Conservation (phyloP, 2,797 vertebrate genomes). For the Lithobates sylvaticus region DNA sequence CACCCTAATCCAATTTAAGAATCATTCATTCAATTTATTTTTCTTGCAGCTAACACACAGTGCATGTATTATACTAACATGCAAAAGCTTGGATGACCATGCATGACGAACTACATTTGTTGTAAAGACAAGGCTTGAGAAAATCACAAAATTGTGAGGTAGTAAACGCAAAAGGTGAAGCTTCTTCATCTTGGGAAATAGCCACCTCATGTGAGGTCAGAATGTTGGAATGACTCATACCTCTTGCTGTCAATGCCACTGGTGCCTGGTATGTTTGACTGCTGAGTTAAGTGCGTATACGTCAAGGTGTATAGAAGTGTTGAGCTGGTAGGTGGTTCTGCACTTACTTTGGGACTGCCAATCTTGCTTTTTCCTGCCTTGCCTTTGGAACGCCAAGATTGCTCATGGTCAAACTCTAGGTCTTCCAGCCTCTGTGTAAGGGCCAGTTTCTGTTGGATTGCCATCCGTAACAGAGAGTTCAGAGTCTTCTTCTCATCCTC, state of each 20-base stretch:
- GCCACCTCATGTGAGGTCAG: constrained; percentile 74
- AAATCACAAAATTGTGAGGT: not conserved
- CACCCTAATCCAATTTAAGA: not conserved
- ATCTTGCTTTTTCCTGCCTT: constrained; percentile 93
- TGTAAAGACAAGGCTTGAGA: not conserved
- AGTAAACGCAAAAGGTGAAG: not conserved
- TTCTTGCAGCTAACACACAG: not conserved
- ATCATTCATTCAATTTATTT: too few species aligned
- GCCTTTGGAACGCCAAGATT: constrained; percentile 88
- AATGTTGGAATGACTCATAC: constrained; percentile 78
- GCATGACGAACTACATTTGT: not conserved
- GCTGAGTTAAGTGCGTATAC: constrained; percentile 85
- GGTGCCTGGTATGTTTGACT: constrained; percentile 81
- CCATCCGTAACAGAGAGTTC: constrained; percentile 96
- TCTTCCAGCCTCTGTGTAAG: constrained; percentile 96
- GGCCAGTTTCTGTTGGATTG: constrained; percentile 98
- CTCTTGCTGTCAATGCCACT: constrained; percentile 89
- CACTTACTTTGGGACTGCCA: constrained; percentile 98
- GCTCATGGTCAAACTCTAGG: constrained; percentile 97
- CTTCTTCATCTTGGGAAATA: constrained; percentile 65
- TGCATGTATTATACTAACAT: constrained; percentile 5
- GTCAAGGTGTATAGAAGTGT: constrained; percentile 82
- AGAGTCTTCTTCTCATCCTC: constrained; percentile 99
- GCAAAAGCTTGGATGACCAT: not conserved
- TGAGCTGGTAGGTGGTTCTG: constrained; percentile 78